Conservation (phyloP, 30 jellyfish, hydroid and myxozoan genomes). For the Hydra vulgaris region DNA sequence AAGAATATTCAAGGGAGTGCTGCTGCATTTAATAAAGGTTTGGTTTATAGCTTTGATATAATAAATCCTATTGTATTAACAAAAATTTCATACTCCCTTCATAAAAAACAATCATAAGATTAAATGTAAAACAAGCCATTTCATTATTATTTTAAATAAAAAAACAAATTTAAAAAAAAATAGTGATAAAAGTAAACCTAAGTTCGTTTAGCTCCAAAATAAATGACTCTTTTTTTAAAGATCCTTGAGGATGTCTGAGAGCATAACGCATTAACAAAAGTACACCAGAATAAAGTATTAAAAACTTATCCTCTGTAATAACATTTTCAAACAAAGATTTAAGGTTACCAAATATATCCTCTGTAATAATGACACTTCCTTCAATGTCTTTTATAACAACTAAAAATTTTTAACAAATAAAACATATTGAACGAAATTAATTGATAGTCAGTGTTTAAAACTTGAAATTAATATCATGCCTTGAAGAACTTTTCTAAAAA, state of each 20-base stretch:
- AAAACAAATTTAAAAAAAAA: too few relatives aligned
- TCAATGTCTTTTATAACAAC: constrained; percentile 68
- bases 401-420: too few relatives aligned
- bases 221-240: constrained; percentile 53
- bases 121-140: not conserved
- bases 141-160: not conserved
- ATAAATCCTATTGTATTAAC: too few relatives aligned
- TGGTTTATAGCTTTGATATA: too few relatives aligned
- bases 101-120: not conserved
- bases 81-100: too few relatives aligned
- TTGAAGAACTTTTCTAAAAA: constrained; percentile 53
- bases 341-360: constrained; percentile 23
- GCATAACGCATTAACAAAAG: constrained; percentile 48
- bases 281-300: constrained; percentile 51
- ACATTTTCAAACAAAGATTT: not conserved
- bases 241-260: constrained; percentile 54
- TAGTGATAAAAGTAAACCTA: constrained; percentile 37
- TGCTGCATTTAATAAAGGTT: too few relatives aligned
- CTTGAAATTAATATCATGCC: constrained; percentile 19
- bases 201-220: constrained; percentile 46
- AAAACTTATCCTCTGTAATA: constrained; percentile 18
- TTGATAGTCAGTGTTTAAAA: too few relatives aligned
- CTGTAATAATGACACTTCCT: constrained; percentile 46
- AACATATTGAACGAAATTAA: too few relatives aligned
- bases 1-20: too few relatives aligned